A percentile compares a stretch with the other conserved stretches of the same genome.
These are phyloP conservation scores for Acronicta alni DNA, from an alignment of 2,888 invertebrate species.

Conservation along the genomic window DNA sequence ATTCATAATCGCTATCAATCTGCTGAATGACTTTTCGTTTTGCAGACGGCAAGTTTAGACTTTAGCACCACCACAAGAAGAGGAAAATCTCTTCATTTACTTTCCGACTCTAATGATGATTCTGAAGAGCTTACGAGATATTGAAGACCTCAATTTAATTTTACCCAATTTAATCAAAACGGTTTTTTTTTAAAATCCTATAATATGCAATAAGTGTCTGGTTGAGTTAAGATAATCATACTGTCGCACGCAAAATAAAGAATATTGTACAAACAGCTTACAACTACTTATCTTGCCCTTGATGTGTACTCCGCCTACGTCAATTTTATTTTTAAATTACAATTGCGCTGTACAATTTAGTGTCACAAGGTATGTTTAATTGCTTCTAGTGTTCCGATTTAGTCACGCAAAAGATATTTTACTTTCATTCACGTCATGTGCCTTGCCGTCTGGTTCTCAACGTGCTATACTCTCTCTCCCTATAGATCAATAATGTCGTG, in stretches of 20 bases:
- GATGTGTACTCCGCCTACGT: constrained; percentile 40
- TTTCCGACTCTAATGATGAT: no score
- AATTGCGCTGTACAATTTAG: constrained; percentile 38
- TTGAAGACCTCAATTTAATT: neutral
- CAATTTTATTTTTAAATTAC: constrained; percentile 48
- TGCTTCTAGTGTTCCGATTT: constrained; percentile 24
- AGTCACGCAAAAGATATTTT: constrained; percentile 41
- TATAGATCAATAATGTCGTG: neutral
- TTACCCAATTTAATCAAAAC: no score
- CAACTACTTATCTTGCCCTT: constrained; percentile 44
- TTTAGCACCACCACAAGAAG: no score
- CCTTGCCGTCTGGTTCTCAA: constrained; percentile 29
- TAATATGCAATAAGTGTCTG: constrained; percentile 1
- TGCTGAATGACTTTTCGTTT: no score
- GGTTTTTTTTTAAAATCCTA: no score
- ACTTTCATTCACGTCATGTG: constrained; percentile 48
- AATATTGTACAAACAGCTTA: constrained; percentile 35
- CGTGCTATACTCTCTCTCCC: constrained; percentile 18
- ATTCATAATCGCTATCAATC: no score
- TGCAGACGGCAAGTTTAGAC: no score
- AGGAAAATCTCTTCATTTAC: no score
- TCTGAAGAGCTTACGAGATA: no score
- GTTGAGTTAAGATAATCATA: constrained; percentile 13
- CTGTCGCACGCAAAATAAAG: constrained; percentile 16
- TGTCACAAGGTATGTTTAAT: constrained; percentile 53